Percentiles rank a stretch among this genome's conserved stretches.
Evolutionary conservation across 1,140 invertebrate genomes (phyloP).

Genomic region (Teleopsis dalmanni): DNA sequence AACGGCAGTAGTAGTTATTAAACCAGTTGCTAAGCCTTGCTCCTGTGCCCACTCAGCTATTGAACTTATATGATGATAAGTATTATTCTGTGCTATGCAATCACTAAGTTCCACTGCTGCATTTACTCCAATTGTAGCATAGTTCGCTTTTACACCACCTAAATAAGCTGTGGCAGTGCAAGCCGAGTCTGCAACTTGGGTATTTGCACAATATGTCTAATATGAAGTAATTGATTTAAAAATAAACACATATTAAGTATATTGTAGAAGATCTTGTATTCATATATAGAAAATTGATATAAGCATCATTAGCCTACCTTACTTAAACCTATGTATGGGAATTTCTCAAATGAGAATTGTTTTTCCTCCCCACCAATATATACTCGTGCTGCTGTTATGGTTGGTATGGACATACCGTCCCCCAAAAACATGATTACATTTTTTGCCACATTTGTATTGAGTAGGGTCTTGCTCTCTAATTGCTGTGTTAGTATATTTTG

Average conservation of each 20-base stretch:
- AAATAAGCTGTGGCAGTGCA: constrained; percentile 66
- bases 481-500: constrained; percentile 31
- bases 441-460: constrained; percentile 51
- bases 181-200: constrained; percentile 53
- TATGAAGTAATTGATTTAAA: neutral
- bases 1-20: constrained; percentile 70
- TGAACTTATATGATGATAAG: constrained; percentile 51
- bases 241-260: no score
- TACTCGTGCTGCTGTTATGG: constrained; percentile 58
- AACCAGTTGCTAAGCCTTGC: constrained; percentile 56
- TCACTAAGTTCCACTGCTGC: constrained; percentile 52
- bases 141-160: constrained; percentile 72
- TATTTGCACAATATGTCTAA: constrained; percentile 71
- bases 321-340: constrained; percentile 34
- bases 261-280: no score
- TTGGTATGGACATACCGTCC: constrained; percentile 65
- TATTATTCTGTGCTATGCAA: constrained; percentile 49
- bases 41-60: constrained; percentile 65
- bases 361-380: constrained; percentile 60
- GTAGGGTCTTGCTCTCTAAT: constrained; percentile 28
- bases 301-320: constrained; percentile 15
- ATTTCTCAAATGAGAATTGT: constrained; percentile 58
- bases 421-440: constrained; percentile 69
- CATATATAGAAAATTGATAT: neutral
- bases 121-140: constrained; percentile 64